Percentiles rank a stretch among this genome's conserved stretches.
These are phyloP conservation scores for Botia almorhae DNA, from an alignment of 2,797 vertebrate genomes.

Conservation along the genomic window DNA sequence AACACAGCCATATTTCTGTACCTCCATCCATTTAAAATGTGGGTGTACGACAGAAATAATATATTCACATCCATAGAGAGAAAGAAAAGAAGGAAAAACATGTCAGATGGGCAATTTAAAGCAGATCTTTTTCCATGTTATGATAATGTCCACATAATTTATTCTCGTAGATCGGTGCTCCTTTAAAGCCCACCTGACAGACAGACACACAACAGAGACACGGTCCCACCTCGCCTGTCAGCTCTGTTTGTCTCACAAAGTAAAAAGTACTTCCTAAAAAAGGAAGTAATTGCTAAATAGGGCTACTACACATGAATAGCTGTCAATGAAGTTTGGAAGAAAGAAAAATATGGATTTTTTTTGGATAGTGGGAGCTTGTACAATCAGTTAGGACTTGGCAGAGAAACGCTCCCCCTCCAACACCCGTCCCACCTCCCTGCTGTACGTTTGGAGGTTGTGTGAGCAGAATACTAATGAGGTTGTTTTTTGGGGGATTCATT, in stretches of 20 bases:
- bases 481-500: slow-evolving; percentile 56
- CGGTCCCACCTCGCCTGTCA: slow-evolving; percentile 19
- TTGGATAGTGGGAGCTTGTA: neutral
- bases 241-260: slow-evolving; percentile 9
- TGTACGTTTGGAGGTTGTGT: slow-evolving; percentile 50
- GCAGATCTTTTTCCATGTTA: slow-evolving; percentile 64
- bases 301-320: neutral
- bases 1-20: slow-evolving; percentile 51
- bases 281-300: neutral
- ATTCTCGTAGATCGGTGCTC: slow-evolving; percentile 57
- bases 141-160: slow-evolving; percentile 74
- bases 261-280: slow-evolving; percentile 9
- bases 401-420: slow-evolving; percentile 7
- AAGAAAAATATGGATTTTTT: neutral
- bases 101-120: slow-evolving; percentile 66
- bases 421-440: slow-evolving; percentile 34
- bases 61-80: slow-evolving; percentile 45
- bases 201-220: slow-evolving; percentile 18
- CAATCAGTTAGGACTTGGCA: slow-evolving; percentile 44
- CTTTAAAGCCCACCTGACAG: slow-evolving; percentile 44
- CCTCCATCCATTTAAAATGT: slow-evolving; percentile 35
- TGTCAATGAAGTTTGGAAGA: neutral
- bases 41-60: slow-evolving; percentile 45
- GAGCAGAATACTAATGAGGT: slow-evolving; percentile 64
- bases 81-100: neutral